These are phyloP conservation scores for Idaea aversata DNA, from an alignment of 2,888 invertebrate species.

Conservation along the genomic window DNA sequence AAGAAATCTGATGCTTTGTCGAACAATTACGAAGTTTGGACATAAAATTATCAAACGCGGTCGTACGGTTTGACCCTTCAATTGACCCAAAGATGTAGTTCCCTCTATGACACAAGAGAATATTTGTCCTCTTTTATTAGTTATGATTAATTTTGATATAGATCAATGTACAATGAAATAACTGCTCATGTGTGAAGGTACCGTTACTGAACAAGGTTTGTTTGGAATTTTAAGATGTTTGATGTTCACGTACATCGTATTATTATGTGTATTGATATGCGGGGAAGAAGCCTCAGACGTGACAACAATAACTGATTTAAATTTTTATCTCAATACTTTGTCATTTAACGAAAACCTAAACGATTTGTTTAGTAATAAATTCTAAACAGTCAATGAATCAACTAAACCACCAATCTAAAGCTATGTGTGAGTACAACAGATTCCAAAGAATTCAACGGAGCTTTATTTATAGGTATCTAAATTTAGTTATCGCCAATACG, in stretches of 20 bases:
- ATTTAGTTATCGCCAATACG: slow-evolving; percentile 56
- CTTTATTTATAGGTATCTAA: slow-evolving; percentile 65
- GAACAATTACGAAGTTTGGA: slow-evolving; percentile 34
- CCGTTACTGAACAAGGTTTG: not conserved
- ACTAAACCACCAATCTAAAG: slow-evolving; percentile 8
- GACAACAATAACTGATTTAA: slow-evolving; percentile 34
- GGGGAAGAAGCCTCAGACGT: slow-evolving; percentile 41
- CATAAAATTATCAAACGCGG: slow-evolving; percentile 44
- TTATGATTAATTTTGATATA: slow-evolving; percentile 22
- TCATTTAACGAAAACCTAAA: no score
- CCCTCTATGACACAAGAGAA: slow-evolving; percentile 51
- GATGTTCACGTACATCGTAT: not conserved
- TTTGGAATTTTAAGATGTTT: not conserved
- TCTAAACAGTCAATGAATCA: slow-evolving; percentile 10
- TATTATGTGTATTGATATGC: not conserved
- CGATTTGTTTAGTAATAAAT: not conserved
- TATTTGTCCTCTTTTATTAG: slow-evolving; percentile 29
- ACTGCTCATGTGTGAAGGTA: not conserved
- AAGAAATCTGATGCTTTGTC: slow-evolving; percentile 33
- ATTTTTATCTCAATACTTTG: not conserved
- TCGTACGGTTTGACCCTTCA: slow-evolving; percentile 47
- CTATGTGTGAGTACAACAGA: slow-evolving; percentile 21
- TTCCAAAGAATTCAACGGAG: slow-evolving; percentile 53
- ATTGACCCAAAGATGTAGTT: slow-evolving; percentile 58
- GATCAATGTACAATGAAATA: slow-evolving; percentile 4